Conservation (phyloP, 64 coral and sea anemone genomes). For the Actinia tenebrosa region DNA sequence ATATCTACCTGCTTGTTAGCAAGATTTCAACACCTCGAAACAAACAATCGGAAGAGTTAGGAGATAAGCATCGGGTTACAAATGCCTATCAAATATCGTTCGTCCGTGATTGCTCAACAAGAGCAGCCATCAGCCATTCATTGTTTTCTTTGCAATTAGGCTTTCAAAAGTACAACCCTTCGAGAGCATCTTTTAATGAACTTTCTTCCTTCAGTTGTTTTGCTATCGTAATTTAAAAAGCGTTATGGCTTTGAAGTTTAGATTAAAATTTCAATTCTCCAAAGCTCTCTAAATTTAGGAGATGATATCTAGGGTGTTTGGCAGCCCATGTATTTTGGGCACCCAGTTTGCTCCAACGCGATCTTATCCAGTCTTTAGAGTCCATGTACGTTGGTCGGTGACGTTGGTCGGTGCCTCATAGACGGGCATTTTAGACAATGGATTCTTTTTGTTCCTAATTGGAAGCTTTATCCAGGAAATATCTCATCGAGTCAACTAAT, state of each 20-base stretch:
- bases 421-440: constrained; percentile 13
- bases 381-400: neutral
- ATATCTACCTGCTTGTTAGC: constrained; percentile 37
- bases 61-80: constrained; percentile 29
- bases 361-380: neutral
- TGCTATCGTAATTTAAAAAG: constrained; percentile 16
- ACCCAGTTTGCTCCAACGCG: neutral
- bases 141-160: constrained; percentile 26
- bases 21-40: constrained; percentile 18
- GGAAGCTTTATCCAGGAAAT: neutral
- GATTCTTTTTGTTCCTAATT: neutral
- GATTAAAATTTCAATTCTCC: neutral
- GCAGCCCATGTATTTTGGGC: neutral
- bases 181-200: constrained; percentile 13
- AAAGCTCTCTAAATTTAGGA: neutral
- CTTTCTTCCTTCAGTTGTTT: neutral
- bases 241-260: neutral
- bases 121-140: constrained; percentile 4
- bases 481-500: neutral
- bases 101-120: constrained; percentile 4
- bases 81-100: constrained; percentile 17
- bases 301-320: neutral
- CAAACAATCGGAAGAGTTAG: constrained; percentile 17
- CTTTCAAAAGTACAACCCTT: neutral
- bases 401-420: neutral